Conservation (phyloP, 2,113 vertebrate species). For the Phainopepla nitens region DNA sequence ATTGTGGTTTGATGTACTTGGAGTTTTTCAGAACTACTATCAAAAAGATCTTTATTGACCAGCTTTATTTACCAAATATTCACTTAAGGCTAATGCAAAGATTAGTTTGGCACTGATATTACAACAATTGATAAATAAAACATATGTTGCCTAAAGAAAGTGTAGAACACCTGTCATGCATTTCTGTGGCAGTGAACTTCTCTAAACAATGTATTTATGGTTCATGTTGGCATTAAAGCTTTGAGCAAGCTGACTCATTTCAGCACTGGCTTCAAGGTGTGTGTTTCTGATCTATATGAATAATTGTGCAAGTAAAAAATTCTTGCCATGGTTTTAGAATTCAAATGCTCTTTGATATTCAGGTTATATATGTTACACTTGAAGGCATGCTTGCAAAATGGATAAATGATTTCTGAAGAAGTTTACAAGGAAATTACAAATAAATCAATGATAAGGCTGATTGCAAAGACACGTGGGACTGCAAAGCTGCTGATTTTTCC, state of each 20-base stretch:
- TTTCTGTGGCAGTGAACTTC: background rate
- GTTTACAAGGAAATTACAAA: background rate
- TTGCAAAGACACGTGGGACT: background rate
- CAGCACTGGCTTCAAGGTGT: background rate
- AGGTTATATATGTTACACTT: background rate
- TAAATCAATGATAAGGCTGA: slow-evolving; percentile 5
- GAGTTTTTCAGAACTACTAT: background rate
- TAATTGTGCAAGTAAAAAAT: background rate
- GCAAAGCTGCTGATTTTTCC: background rate
- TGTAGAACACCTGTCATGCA: background rate
- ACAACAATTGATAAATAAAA: background rate
- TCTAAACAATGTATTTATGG: background rate
- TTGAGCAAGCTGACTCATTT: background rate
- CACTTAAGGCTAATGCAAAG: background rate
- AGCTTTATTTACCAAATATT: background rate
- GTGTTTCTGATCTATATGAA: background rate
- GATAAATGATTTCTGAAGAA: background rate
- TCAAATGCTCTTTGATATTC: background rate
- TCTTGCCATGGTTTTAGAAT: background rate
- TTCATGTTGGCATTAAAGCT: background rate
- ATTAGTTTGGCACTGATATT: background rate
- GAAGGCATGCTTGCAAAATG: background rate
- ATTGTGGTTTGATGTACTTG: background rate
- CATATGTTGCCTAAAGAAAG: background rate
- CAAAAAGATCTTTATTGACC: background rate